These are phyloP conservation scores for Magallana angulata DNA, from an alignment of 1,140 invertebrate species.

Conservation along the genomic window DNA sequence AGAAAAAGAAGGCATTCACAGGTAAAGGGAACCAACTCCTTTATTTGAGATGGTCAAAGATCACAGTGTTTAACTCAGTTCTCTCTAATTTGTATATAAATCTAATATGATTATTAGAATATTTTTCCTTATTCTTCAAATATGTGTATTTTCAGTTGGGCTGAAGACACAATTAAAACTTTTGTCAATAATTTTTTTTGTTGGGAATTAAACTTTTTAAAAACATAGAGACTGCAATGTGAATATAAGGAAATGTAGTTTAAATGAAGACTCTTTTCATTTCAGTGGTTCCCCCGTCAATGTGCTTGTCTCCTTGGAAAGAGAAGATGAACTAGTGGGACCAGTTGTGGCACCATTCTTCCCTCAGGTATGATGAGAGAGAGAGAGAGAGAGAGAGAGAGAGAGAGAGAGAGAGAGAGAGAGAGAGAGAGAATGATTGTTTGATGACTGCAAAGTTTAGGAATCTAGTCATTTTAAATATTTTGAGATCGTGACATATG, in stretches of 20 bases:
- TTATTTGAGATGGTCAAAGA: background rate
- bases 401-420: background rate
- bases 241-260: no score
- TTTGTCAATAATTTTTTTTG: no score
- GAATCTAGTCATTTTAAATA: background rate
- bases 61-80: no score
- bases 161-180: no score
- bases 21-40: slow-evolving; percentile 60
- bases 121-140: no score
- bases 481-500: background rate
- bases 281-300: slow-evolving; percentile 89
- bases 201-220: no score
- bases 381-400: background rate
- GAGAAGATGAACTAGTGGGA: slow-evolving; percentile 97
- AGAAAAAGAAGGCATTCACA: slow-evolving; percentile 87
- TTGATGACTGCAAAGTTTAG: background rate
- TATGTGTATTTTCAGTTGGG: no score
- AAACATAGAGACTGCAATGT: no score
- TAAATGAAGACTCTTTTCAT: background rate
- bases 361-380: slow-evolving; percentile 86
- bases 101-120: no score
- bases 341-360: slow-evolving; percentile 99
- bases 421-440: no score
- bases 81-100: no score
- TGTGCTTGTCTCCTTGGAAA: slow-evolving; percentile 94